Evolutionary conservation across 2,888 invertebrate genomes (phyloP).

Genomic region (Halictus ligatus): DNA sequence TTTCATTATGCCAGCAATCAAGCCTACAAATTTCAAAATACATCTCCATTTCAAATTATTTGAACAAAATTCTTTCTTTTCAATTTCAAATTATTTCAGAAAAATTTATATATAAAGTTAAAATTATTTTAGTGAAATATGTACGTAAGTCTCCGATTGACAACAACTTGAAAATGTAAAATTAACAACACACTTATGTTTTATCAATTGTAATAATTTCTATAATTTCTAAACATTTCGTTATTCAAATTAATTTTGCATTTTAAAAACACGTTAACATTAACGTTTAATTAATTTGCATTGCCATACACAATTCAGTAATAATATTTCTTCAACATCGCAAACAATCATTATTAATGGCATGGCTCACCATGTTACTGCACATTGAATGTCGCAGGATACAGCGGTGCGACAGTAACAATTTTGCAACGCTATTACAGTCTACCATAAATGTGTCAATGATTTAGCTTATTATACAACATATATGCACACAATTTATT

Average conservation of each 20-base stretch:
- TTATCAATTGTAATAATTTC: background rate
- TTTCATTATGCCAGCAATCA: background rate
- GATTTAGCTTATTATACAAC: conserved; percentile 34
- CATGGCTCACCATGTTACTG: background rate
- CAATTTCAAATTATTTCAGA: background rate
- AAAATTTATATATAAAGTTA: background rate
- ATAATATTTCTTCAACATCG: background rate
- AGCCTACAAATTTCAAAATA: background rate
- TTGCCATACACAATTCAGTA: background rate
- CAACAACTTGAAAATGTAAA: background rate
- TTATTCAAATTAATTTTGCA: conserved; percentile 1
- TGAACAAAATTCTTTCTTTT: background rate
- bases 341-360: background rate
- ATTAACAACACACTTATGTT: background rate
- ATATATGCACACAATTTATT: conserved; percentile 42
- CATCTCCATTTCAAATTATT: background rate
- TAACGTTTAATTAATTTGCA: background rate
- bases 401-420: conserved; percentile 28
- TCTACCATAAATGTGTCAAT: conserved; percentile 20
- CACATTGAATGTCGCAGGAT: background rate
- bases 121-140: background rate
- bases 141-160: background rate
- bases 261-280: background rate
- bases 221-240: background rate
- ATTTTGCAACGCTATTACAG: conserved; percentile 34